Base-by-base conservation (phyloP, 2,797 vertebrate species). In the Fistularia commersonii region DNA sequence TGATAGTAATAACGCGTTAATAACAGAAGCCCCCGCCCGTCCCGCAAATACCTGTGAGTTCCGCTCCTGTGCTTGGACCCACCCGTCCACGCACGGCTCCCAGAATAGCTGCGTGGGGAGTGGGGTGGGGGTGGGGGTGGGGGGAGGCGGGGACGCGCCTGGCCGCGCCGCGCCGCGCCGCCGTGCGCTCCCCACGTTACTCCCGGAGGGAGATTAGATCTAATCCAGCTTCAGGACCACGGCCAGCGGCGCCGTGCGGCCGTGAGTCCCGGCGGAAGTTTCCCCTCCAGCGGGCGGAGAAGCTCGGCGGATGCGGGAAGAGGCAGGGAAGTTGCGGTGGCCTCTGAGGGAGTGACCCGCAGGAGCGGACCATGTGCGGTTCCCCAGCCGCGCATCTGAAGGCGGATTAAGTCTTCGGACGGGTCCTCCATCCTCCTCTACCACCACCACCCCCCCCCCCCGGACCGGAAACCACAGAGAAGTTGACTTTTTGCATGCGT, bases 141-240 rank as follows among this genome's bases (percentile, higher is more conserved):
- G 45, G 68, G 71, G 76, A 80, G 83, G 84, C 83, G 82, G 84
- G 83, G 82, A 81, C 85, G 79, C 67, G 74, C 72, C n/a, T n/a
- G n/a, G n/a, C n/a, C n/a, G n/a, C n/a, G n/a, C n/a, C n/a, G n/a
- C n/a, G n/a, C n/a, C n/a, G n/a, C n/a, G n/a, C n/a, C 67, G 55
- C 32, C 5, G 6, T 5, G 12, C n/a, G 72, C 69, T 72, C 74
- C 76, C 76, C 77, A 73, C 79, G 60, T 76, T 51, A 64, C 74
- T 73, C 71, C 64, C 47, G 64, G 72, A 57, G 58, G 56, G 63
- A 86, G 89, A 89, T 90, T 90, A 89, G 61, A 31, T n/a, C 12
- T 90, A 89, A 89, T 88, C 89, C 84, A 75, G 77, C 82, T 82
- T 88, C 88, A 88, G 86, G 41, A 86, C 84, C 84, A 73, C 48